Conservation (phyloP, 1,140 invertebrate genomes). For the Drosophila sp. region DNA sequence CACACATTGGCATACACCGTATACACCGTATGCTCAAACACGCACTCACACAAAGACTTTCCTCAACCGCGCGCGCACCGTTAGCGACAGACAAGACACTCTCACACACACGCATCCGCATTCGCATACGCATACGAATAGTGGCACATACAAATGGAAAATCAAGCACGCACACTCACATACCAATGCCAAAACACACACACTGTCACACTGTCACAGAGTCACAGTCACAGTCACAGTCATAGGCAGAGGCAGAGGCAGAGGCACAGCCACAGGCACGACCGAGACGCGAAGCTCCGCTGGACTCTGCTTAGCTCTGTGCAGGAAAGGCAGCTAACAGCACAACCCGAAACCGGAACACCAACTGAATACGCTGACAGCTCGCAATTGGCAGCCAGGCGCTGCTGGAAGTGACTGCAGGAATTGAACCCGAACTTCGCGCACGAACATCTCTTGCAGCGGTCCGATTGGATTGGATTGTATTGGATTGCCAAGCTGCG, state of each 20-base stretch:
- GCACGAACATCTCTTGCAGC: conserved; percentile 43
- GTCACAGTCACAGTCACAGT: conserved; percentile 29
- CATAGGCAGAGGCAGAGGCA: conserved; percentile 45
- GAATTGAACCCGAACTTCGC: conserved; percentile 34
- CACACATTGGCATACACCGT: no score
- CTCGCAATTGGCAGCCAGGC: conserved; percentile 71
- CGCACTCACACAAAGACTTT: not conserved
- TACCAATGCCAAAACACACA: conserved; percentile 38
- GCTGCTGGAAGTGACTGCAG: conserved; percentile 63
- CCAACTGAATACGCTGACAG: conserved; percentile 82
- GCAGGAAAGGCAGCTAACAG: conserved; percentile 85
- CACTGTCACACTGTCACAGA: conserved; percentile 26
- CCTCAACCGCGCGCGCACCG: conserved; percentile 67
- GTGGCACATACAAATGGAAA: conserved; percentile 24
- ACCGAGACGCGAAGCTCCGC: conserved; percentile 61
- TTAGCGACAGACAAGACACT: conserved; percentile 66
- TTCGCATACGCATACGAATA: conserved; percentile 32
- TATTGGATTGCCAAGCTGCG: conserved; percentile 21
- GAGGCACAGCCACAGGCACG: conserved; percentile 40
- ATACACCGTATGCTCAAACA: conserved; percentile 2
- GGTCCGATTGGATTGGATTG: conserved; percentile 44
- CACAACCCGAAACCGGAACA: conserved; percentile 85
- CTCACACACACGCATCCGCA: conserved; percentile 20
- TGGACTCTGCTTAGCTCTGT: conserved; percentile 55
- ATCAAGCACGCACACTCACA: conserved; percentile 28